Conservation (phyloP, 1,140 invertebrate species). For the Pararge aegeria region DNA sequence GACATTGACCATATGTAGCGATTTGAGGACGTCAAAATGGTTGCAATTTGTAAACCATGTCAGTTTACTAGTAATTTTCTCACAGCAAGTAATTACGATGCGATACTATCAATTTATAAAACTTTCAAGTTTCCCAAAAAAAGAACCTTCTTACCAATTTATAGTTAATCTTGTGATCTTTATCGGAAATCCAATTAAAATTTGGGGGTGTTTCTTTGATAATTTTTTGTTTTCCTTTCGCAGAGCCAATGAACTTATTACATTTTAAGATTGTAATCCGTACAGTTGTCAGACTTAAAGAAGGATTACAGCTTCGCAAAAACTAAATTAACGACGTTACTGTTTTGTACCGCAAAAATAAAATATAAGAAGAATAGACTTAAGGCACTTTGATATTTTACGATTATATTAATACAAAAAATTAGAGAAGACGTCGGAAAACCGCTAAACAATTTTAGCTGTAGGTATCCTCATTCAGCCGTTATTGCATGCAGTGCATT, state of each 20-base stretch:
- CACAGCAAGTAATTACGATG: slow-evolving; percentile 26
- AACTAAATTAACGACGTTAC: slow-evolving; percentile 4
- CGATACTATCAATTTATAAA: slow-evolving; percentile 27
- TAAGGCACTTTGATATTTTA: too few relatives aligned
- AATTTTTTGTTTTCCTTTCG: not conserved
- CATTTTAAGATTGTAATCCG: slow-evolving; percentile 15
- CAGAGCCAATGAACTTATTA: slow-evolving; percentile 15
- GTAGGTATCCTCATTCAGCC: too few relatives aligned
- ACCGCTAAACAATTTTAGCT: too few relatives aligned
- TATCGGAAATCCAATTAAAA: slow-evolving; percentile 19
- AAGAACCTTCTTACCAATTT: slow-evolving; percentile 10
- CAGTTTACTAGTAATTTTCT: slow-evolving; percentile 27
- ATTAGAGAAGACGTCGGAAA: too few relatives aligned
- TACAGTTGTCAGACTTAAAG: slow-evolving; percentile 7
- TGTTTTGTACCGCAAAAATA: not conserved
- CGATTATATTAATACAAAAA: too few relatives aligned
- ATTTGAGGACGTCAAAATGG: slow-evolving; percentile 19
- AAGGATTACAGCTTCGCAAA: slow-evolving; percentile 9
- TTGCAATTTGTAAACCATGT: slow-evolving; percentile 35
- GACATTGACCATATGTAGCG: slow-evolving; percentile 26
- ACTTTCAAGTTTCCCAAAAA: slow-evolving; percentile 10
- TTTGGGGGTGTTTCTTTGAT: not conserved
- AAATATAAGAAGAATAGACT: too few relatives aligned
- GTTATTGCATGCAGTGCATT: too few relatives aligned
- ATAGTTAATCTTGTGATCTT: slow-evolving; percentile 4